Conservation (phyloP, 2,113 vertebrate genomes). For the Eudyptes chrysolophus region DNA sequence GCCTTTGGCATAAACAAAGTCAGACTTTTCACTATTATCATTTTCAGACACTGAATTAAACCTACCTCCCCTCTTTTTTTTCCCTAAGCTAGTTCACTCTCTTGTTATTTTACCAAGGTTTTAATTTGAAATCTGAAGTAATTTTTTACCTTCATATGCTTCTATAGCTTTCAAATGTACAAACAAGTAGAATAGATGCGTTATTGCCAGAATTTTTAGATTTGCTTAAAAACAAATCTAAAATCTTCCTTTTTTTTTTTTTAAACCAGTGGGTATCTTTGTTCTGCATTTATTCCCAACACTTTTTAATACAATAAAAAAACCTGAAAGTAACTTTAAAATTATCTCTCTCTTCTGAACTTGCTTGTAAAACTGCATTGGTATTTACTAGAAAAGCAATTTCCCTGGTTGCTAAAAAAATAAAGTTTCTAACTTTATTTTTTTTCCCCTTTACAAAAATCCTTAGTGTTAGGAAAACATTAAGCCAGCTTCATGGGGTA, state of each 20-base stretch:
- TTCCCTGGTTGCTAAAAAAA: background rate
- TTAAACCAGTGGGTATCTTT: background rate
- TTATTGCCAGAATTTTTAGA: background rate
- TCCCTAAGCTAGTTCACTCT: background rate
- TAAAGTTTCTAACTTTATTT: background rate
- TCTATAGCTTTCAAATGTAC: background rate
- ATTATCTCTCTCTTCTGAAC: background rate
- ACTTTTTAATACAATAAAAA: background rate
- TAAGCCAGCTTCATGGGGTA: background rate
- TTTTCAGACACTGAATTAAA: background rate
- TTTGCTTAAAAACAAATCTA: background rate
- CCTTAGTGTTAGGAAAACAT: background rate
- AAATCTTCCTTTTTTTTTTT: background rate
- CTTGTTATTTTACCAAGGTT: background rate
- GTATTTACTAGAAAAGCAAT: background rate
- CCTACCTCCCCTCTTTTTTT: background rate
- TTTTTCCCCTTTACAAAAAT: background rate
- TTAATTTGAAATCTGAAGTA: constrained; percentile 29
- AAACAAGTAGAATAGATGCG: background rate
- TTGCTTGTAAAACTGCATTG: background rate
- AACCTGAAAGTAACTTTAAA: background rate
- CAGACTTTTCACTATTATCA: constrained; percentile 24
- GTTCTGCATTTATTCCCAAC: background rate
- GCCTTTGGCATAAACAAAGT: background rate
- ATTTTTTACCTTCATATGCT: background rate